Evolutionary conservation across 2,797 vertebrate genomes (phyloP), one percentile per base, ranked within the genome.

Genomic region (Malacoctenus gilli): DNA sequence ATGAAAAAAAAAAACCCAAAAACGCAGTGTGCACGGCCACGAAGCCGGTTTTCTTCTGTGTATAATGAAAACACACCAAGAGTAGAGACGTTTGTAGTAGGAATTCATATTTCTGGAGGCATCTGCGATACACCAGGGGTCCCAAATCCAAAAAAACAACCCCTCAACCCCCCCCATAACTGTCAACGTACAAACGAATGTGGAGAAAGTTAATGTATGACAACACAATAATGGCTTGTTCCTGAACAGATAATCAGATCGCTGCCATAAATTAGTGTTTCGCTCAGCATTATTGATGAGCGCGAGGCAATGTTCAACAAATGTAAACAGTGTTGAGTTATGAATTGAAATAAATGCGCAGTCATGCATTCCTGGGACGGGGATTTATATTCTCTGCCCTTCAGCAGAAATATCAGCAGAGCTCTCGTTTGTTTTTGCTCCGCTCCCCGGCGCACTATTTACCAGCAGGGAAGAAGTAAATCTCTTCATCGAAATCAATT

Each of bases 401-500:
- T 87, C 80, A 85, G 85, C 75, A 69, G 83, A 85, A 87, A 85
- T 84, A 84, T 85, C 83, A 85, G 79, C 80, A 70, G 65, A 72
- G 80, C 72, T 65, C 62, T 66, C 44, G 46, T 80, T 86, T 86
- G 84, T 86, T 86, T 89, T 75, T 63, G 75, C 71, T 43, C 39
- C 50, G 57, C 50, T 63, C 77, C 79, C 79, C 47, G 32, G 79
- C 71, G 77, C 43, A 57, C 80, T 55, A 77, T 86, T 84, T 82
- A 71, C 76, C 62, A 85, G 81, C 77, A 73, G 80, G 59, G 80
- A 72, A 81, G 61, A 82, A 75, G 71, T 82, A 85, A 83, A 86
- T 86, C 75, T 79, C 65, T 64, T 80, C 53, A 59, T 68, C 55
- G 23, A 60, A 86, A 86, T 88, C 80, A 85, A 85, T 89, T 87